A percentile compares a stretch with the other conserved stretches of the same genome.
phyloP scores from a whole-genome alignment of 1,140 invertebrate genomes.

The Tetranychus urticae region DNA sequence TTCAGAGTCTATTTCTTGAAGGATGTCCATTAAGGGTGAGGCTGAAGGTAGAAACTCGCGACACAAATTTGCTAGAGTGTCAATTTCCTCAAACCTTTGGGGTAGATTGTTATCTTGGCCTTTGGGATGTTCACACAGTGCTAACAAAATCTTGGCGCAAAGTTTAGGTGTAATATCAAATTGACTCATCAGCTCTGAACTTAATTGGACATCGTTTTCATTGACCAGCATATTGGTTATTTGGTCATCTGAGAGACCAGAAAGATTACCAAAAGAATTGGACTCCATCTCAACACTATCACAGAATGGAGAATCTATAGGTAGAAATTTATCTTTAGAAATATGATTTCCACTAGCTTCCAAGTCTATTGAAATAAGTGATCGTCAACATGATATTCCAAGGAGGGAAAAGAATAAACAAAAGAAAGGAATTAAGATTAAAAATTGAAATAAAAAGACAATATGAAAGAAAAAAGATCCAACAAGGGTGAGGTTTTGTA shows the following conservation, averaged over 20 bases:
- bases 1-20: constrained; percentile 4
- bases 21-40: constrained; percentile 8
- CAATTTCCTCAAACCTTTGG: constrained; percentile 4
- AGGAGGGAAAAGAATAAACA: too few species aligned
- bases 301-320: background rate
- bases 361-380: too few species aligned
- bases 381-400: too few species aligned
- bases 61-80: constrained; percentile 6
- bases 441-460: too few species aligned
- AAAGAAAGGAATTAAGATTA: too few species aligned
- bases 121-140: constrained; percentile 1
- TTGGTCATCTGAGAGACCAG: constrained; percentile 1
- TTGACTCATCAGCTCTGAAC: constrained; percentile 3
- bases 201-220: constrained; percentile 3
- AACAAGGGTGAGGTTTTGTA: too few species aligned
- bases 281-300: background rate
- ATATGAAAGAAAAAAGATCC: too few species aligned
- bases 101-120: background rate
- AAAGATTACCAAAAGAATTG: background rate
- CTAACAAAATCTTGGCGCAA: constrained; percentile 2
- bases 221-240: constrained; percentile 3
- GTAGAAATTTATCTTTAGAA: background rate
- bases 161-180: constrained; percentile 5
- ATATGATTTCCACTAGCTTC: too few species aligned
- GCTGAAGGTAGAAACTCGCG: constrained; percentile 6